phyloP scores from a whole-genome alignment of 2,113 vertebrate genomes.

The Lepisosteus oculatus region DNA sequence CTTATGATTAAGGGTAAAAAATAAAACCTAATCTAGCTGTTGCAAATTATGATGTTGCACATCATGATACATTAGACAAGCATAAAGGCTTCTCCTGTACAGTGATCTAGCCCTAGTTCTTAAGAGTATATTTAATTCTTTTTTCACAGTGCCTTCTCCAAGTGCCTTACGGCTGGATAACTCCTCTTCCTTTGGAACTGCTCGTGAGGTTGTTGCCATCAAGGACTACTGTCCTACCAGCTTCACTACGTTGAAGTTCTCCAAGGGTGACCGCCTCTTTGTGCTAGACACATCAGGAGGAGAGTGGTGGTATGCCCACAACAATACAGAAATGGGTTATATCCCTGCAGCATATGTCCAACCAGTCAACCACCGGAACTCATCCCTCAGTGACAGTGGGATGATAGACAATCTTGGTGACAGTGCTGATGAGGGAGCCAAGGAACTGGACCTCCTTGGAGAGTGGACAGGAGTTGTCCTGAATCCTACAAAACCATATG shows the following conservation, averaged over 20 bases:
- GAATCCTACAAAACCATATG: conserved; percentile 57
- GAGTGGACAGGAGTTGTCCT: conserved; percentile 65
- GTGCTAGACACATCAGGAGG: conserved; percentile 88
- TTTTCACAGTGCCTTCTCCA: conserved; percentile 83
- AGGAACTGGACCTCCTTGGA: conserved; percentile 79
- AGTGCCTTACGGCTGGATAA: conserved; percentile 86
- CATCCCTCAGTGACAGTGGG: conserved; percentile 86
- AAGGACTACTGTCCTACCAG: conserved; percentile 93
- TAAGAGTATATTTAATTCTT: conserved; percentile 14
- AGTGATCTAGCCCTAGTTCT: too few species aligned
- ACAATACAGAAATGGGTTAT: conserved; percentile 96
- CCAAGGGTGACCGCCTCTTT: conserved; percentile 89
- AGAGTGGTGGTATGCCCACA: conserved; percentile 98
- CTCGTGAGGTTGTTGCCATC: conserved; percentile 89
- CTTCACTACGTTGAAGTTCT: conserved; percentile 95
- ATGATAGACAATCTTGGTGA: conserved; percentile 84
- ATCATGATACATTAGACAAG: too few species aligned
- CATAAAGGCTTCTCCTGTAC: too few species aligned
- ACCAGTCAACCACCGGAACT: conserved; percentile 76
- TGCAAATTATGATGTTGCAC: too few species aligned
- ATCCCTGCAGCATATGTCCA: conserved; percentile 91
- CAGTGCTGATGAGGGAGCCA: conserved; percentile 72
- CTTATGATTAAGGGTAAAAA: too few species aligned
- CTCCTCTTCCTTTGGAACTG: conserved; percentile 77
- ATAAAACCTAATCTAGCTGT: too few species aligned